Percentiles rank a stretch among this genome's conserved stretches.
These are phyloP conservation scores for Portevinia maculata DNA, from an alignment of 2,888 invertebrate species.

Conservation along the genomic window DNA sequence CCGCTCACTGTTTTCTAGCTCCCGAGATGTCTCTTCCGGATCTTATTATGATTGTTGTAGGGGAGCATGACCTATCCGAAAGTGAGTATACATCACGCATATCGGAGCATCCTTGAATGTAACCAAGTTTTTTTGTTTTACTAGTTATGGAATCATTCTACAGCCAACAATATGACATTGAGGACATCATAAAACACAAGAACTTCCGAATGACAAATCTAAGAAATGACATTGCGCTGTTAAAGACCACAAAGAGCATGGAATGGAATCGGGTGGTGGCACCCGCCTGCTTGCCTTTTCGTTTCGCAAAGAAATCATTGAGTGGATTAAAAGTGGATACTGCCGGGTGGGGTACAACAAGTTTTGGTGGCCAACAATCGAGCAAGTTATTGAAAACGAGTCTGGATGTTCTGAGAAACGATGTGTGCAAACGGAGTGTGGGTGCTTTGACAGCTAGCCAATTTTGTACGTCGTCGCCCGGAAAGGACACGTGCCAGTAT, in stretches of 20 bases:
- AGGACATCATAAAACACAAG: slow-evolving; percentile 82
- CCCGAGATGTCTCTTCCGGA: slow-evolving; percentile 76
- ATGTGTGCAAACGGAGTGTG: slow-evolving; percentile 81
- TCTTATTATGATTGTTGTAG: slow-evolving; percentile 83
- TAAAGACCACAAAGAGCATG: slow-evolving; percentile 83
- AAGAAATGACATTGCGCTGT: slow-evolving; percentile 84
- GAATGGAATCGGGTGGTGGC: slow-evolving; percentile 84
- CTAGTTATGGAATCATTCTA: slow-evolving; percentile 78
- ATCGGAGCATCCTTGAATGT: background rate
- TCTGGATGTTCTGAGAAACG: slow-evolving; percentile 83
- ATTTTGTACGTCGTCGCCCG: slow-evolving; percentile 83
- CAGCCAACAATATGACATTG: slow-evolving; percentile 82
- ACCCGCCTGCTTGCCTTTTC: slow-evolving; percentile 85
- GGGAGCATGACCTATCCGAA: slow-evolving; percentile 84
- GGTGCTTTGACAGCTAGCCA: slow-evolving; percentile 76
- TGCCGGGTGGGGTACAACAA: slow-evolving; percentile 85
- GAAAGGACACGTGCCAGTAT: slow-evolving; percentile 84
- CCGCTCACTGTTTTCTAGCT: slow-evolving; percentile 84
- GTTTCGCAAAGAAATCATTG: slow-evolving; percentile 74
- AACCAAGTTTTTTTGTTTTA: background rate
- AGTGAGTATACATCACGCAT: slow-evolving; percentile 76
- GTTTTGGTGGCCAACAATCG: slow-evolving; percentile 84
- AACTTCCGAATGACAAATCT: slow-evolving; percentile 77
- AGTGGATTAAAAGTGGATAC: slow-evolving; percentile 82
- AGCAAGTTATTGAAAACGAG: slow-evolving; percentile 83